A percentile compares a stretch with the other conserved stretches of the same genome.
Evolutionary conservation across 2,888 invertebrate genomes (phyloP).

Genomic region (Tetragonisca angustula): DNA sequence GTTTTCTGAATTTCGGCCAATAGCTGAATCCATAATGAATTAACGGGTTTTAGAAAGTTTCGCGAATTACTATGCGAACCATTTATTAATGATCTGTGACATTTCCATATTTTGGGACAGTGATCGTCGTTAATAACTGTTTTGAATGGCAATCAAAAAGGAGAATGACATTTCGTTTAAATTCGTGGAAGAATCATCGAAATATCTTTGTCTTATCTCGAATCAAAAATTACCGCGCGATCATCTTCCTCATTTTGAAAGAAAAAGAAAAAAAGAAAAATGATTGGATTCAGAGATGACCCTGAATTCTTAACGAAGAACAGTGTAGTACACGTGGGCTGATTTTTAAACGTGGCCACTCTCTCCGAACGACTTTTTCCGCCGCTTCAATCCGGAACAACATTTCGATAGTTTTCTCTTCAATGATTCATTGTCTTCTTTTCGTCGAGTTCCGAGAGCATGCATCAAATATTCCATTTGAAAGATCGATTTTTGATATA

Average conservation of each 20-base stretch:
- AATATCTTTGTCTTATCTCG: not conserved
- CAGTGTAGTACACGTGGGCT: constrained; percentile 44
- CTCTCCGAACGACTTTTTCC: constrained; percentile 59
- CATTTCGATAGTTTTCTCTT: constrained; percentile 20
- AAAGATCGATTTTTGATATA: not conserved
- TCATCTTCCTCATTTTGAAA: not conserved
- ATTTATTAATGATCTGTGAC: not conserved
- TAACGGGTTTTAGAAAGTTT: constrained; percentile 81
- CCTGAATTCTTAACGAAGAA: constrained; percentile 48
- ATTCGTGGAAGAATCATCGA: not conserved
- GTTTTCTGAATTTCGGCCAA: constrained; percentile 67
- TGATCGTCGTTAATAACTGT: not conserved
- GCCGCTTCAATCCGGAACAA: not conserved
- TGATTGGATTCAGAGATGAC: constrained; percentile 21
- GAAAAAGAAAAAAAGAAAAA: not conserved
- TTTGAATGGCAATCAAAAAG: not conserved
- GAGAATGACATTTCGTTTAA: not conserved
- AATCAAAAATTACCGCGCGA: not conserved
- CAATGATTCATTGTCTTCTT: not conserved
- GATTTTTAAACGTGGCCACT: constrained; percentile 48
- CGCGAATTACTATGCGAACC: not conserved
- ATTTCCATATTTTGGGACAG: constrained; percentile 1
- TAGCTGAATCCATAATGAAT: constrained; percentile 74
- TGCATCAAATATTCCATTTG: not conserved
- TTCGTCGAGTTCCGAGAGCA: not conserved